A percentile compares a stretch with the other conserved stretches of the same genome.
phyloP scores from a whole-genome alignment of 2,888 invertebrate species.

The Siphonodentalium dalli region DNA sequence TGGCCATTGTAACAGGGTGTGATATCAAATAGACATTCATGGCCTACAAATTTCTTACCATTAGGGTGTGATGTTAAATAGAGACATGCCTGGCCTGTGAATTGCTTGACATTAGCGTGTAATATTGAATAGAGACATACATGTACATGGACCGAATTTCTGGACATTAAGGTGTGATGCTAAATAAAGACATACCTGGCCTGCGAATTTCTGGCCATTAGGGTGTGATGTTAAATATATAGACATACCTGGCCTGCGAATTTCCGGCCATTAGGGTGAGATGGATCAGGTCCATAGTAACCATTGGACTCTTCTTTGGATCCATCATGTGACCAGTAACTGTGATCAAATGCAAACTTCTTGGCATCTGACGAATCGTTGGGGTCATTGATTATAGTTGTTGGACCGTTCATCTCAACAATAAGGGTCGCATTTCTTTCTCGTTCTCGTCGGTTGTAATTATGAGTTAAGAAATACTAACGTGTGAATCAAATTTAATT shows the following conservation, averaged over 20 bases:
- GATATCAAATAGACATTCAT: conserved; percentile 65
- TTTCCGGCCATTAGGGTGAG: conserved; percentile 65
- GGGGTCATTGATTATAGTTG: conserved; percentile 67
- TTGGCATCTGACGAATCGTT: conserved; percentile 61
- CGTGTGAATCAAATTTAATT: background rate
- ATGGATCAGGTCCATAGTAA: conserved; percentile 63
- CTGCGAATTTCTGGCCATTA: conserved; percentile 67
- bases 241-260: conserved; percentile 68
- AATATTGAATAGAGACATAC: no score
- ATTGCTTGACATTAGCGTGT: conserved; percentile 66
- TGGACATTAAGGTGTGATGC: background rate
- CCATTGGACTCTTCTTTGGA: conserved; percentile 66
- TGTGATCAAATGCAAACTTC: conserved; percentile 69
- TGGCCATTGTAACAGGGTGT: no score
- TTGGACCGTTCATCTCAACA: conserved; percentile 67
- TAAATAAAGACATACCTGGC: no score
- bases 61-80: conserved; percentile 62
- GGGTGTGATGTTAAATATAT: conserved; percentile 53
- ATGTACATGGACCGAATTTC: no score
- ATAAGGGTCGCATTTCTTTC: conserved; percentile 67
- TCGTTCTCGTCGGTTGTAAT: conserved; percentile 68
- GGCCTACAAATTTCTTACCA: conserved; percentile 68
- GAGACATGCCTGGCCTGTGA: conserved; percentile 70
- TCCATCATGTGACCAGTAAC: conserved; percentile 71
- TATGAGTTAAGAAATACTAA: conserved; percentile 34